Evolutionary conservation across 2,888 invertebrate genomes (phyloP), one percentile per base, ranked within the genome.

Genomic region (Latheticus oryzae): DNA sequence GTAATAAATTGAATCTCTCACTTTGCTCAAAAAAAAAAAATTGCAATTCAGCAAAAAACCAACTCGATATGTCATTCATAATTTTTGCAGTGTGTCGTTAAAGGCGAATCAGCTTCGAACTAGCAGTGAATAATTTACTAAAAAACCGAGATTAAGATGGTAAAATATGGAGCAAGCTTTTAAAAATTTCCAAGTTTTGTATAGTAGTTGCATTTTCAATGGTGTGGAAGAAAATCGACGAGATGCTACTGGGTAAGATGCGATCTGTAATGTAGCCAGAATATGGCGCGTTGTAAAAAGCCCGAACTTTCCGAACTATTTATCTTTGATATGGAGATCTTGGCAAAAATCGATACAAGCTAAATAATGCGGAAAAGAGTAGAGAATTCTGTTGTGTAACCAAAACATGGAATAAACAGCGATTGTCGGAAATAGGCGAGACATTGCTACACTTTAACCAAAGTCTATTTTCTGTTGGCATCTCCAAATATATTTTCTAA

Each of bases 121-220:
- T 42, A 26, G n/a, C 17, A 4, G 12, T 45, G 37, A 54, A 54
- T 45, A 45, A 55, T 47, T 37, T 33, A 42, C 17, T 26, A 17
- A 15, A n/a, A n/a, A 45, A 47, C 45, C 45, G 47, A 45, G 54
- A 53, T 53, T 53, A 53, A 38, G 45, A 53, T 38, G 11, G 5
- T 45, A 45, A 54, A 42, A 28, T 54, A 54, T 54, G 45, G n/a
- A 45, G 28, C 37, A 37, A 15, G 5, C 24, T 15, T 12, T 30
- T 51, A 51, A 51, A 48, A 47, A 28, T 11, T 28, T 12, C 19
- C 28, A 37, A 50, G 15, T 50, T 38, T 50, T 50, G 7, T 37
- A 26, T 38, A 38, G 7, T 51, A 47, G 32, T 38, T 19, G 42
- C 21, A 40, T 51, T 23, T 23, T 47, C 47, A 47, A 47, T 47